Percentiles rank a stretch among this genome's conserved stretches.
Evolutionary conservation across 1,140 invertebrate genomes (phyloP).

Genomic region (Mamestra configurata): DNA sequence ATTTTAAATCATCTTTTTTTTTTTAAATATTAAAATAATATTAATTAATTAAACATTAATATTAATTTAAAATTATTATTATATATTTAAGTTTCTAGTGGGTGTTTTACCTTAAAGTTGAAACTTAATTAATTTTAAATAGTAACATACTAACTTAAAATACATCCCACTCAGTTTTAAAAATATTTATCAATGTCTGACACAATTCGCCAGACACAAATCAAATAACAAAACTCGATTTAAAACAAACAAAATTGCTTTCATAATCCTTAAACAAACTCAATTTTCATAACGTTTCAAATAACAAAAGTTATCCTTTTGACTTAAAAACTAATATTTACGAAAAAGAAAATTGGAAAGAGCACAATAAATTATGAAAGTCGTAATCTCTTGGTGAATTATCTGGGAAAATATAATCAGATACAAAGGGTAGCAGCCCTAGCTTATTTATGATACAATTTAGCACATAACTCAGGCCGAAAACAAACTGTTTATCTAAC

Average conservation of each 20-base stretch:
- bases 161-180: not conserved
- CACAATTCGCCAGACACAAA: not conserved
- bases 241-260: not conserved
- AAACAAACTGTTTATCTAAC: conserved; percentile 56
- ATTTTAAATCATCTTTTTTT: no score
- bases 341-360: not conserved
- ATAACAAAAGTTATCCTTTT: not conserved
- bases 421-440: conserved; percentile 43
- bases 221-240: not conserved
- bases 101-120: no score
- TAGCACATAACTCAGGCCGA: conserved; percentile 54
- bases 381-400: conserved; percentile 34
- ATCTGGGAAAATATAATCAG: conserved; percentile 41
- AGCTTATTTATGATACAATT: conserved; percentile 53
- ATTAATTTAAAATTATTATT: no score
- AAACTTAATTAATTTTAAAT: no score
- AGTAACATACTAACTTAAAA: not conserved
- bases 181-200: not conserved
- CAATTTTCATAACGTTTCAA: not conserved
- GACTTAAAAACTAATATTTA: not conserved
- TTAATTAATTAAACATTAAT: no score
- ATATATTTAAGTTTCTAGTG: no score
- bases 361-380: conserved; percentile 38
- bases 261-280: not conserved
- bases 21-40: no score